These are phyloP conservation scores for Drosophila conformis DNA, from an alignment of 2,888 invertebrate genomes.

Conservation along the genomic window DNA sequence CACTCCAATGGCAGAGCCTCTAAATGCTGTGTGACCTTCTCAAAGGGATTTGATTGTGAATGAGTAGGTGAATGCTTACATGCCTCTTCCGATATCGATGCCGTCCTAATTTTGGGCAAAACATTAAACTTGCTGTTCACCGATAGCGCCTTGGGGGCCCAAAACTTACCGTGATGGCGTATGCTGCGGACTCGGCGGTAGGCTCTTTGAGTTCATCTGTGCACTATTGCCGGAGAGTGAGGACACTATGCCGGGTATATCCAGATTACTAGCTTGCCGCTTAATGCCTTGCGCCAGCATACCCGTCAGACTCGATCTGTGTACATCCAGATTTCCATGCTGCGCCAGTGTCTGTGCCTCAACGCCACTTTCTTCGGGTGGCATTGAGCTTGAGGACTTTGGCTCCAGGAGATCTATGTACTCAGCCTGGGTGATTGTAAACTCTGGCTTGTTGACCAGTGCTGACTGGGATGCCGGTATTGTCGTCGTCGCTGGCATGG, in stretches of 20 bases:
- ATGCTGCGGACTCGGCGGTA: constrained; percentile 91
- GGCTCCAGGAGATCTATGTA: constrained; percentile 60
- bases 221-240: constrained; percentile 81
- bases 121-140: neutral
- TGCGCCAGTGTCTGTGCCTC: constrained; percentile 26
- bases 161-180: constrained; percentile 87
- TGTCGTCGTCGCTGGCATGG: constrained; percentile 36
- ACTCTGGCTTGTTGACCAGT: constrained; percentile 83
- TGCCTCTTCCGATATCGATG: constrained; percentile 86
- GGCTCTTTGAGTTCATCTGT: constrained; percentile 86
- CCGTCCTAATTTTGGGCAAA: constrained; percentile 85
- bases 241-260: constrained; percentile 87
- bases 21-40: constrained; percentile 80
- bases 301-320: constrained; percentile 84
- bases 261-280: constrained; percentile 88
- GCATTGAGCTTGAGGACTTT: constrained; percentile 12
- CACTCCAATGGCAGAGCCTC: constrained; percentile 80
- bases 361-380: constrained; percentile 23
- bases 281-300: constrained; percentile 87
- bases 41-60: constrained; percentile 87
- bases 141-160: neutral
- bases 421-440: constrained; percentile 85
- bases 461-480: neutral
- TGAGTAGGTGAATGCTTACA: constrained; percentile 48
- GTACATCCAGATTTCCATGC: constrained; percentile 66